Conservation (phyloP, 2,888 invertebrate genomes). For the Amphipoea oculea region DNA sequence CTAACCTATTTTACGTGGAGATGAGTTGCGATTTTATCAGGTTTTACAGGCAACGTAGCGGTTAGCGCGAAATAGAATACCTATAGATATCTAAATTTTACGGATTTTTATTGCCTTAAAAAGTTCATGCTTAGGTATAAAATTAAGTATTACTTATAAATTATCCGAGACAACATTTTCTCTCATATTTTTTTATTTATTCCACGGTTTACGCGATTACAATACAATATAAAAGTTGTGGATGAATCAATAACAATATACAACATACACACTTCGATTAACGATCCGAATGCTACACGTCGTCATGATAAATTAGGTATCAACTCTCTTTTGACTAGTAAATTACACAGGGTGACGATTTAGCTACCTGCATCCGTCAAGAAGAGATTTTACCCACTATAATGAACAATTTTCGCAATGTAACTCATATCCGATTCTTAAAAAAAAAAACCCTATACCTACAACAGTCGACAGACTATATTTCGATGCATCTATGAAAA, state of each 20-base stretch:
- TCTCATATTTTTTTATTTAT: not conserved
- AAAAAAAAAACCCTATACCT: not conserved
- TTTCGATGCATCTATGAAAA: not conserved
- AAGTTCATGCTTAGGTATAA: not conserved
- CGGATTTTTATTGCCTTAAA: not conserved
- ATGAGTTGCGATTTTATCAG: conserved; percentile 34
- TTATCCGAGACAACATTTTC: not conserved
- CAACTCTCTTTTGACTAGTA: not conserved
- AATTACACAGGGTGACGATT: not conserved
- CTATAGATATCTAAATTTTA: not conserved
- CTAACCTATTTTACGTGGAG: conserved; percentile 31
- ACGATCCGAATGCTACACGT: not conserved
- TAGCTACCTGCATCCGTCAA: not conserved
- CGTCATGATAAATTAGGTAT: not conserved
- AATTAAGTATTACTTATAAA: not conserved
- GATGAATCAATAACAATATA: not conserved
- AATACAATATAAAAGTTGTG: not conserved
- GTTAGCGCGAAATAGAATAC: not conserved
- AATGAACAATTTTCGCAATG: too few relatives aligned
- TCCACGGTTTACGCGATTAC: not conserved
- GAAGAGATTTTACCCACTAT: too few relatives aligned
- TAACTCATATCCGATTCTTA: not conserved
- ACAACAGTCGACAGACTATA: not conserved
- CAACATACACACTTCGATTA: not conserved
- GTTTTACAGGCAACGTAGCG: not conserved